phyloP scores from a whole-genome alignment of 2,888 invertebrate species.

The Rhimphoctona megacephalus region DNA sequence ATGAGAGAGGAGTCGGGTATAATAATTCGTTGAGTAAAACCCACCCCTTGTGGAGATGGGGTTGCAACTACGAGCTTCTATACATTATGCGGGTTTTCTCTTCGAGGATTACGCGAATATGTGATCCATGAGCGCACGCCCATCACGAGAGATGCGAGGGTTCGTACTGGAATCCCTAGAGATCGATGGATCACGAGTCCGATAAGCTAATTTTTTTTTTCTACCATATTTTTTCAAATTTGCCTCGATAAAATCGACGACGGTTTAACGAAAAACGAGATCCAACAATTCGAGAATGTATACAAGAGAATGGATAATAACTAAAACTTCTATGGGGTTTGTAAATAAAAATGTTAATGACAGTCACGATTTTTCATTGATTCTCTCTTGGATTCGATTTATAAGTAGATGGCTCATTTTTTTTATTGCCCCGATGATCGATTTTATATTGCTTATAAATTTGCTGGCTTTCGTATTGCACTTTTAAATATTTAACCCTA shows the following conservation, averaged over 20 bases:
- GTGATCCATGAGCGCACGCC: constrained; percentile 81
- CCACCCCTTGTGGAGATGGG: constrained; percentile 73
- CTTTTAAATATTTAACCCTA: too few relatives aligned
- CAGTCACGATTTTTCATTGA: neutral
- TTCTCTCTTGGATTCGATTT: neutral
- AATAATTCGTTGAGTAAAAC: constrained; percentile 79
- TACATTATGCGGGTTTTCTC: constrained; percentile 74
- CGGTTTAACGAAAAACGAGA: neutral
- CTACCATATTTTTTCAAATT: constrained; percentile 58
- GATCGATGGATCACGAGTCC: constrained; percentile 76
- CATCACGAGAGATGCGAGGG: constrained; percentile 70
- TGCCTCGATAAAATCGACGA: constrained; percentile 21
- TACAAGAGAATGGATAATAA: neutral
- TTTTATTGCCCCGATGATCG: too few relatives aligned
- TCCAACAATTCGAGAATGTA: neutral
- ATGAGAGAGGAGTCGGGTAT: constrained; percentile 69
- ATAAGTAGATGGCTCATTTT: too few relatives aligned
- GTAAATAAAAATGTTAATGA: neutral
- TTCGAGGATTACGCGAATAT: constrained; percentile 82
- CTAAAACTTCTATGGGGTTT: too few relatives aligned
- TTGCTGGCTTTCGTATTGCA: too few relatives aligned
- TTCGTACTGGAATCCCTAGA: constrained; percentile 69
- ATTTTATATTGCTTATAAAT: too few relatives aligned
- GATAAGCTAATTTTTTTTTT: constrained; percentile 82
- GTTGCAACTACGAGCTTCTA: constrained; percentile 70